A percentile compares a stretch with the other conserved stretches of the same genome.
Conservation (phyloP, 2,888 invertebrate species). For the Dryadula phaetusa region DNA sequence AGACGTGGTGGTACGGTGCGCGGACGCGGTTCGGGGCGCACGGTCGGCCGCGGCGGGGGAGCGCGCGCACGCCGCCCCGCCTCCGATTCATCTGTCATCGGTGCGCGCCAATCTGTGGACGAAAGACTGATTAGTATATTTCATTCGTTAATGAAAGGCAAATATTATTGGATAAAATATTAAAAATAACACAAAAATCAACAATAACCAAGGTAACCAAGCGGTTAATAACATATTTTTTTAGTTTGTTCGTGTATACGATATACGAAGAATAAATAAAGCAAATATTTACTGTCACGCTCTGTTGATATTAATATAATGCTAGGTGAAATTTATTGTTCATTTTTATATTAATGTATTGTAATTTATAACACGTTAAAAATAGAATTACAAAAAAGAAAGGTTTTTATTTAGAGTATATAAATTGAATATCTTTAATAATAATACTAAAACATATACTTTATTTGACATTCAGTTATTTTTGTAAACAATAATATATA, state of each 20-base stretch:
- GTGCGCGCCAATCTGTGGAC: conserved; percentile 79
- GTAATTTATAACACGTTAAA: too few relatives aligned
- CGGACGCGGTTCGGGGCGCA: conserved; percentile 65
- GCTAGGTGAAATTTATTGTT: conserved; percentile 5
- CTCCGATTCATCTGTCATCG: conserved; percentile 79
- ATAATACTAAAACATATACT: background rate
- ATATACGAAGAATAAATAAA: background rate
- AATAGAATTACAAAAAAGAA: background rate
- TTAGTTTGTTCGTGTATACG: too few relatives aligned
- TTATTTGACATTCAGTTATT: too few relatives aligned
- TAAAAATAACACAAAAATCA: background rate
- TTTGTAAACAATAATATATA: too few relatives aligned
- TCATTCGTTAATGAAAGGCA: background rate
- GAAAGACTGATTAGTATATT: conserved; percentile 43
- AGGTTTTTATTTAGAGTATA: background rate
- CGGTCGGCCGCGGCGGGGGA: conserved; percentile 54
- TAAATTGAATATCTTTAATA: background rate
- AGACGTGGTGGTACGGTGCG: conserved; percentile 67
- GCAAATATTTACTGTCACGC: conserved; percentile 1
- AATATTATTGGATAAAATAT: background rate
- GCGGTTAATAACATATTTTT: background rate
- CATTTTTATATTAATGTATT: background rate
- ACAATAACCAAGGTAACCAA: background rate
- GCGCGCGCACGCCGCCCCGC: conserved; percentile 73
- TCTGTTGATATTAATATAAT: background rate